phyloP scores from a whole-genome alignment of 2,888 invertebrate species.

The Crematogaster levior region DNA sequence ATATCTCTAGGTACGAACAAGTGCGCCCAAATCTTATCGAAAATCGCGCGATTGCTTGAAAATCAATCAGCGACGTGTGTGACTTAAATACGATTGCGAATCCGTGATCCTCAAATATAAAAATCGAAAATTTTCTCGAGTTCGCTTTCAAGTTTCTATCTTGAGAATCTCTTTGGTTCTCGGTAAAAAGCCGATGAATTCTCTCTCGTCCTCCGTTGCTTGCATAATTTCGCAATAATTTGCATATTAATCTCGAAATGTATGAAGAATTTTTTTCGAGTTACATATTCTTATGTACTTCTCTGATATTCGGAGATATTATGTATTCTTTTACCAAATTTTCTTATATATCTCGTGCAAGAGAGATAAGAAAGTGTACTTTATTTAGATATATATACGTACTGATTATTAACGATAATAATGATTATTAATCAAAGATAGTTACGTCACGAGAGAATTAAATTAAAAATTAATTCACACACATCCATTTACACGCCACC shows the following conservation, averaged over 20 bases:
- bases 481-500: slow-evolving; percentile 45
- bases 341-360: background rate
- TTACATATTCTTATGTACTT: slow-evolving; percentile 46
- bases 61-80: slow-evolving; percentile 71
- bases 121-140: slow-evolving; percentile 12
- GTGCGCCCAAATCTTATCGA: slow-evolving; percentile 69
- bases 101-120: background rate
- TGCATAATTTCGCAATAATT: slow-evolving; percentile 42
- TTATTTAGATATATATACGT: background rate
- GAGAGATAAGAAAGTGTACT: background rate
- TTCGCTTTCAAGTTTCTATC: background rate
- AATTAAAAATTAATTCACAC: slow-evolving; percentile 30
- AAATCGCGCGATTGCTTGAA: slow-evolving; percentile 71
- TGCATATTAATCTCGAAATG: slow-evolving; percentile 21
- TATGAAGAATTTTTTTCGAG: slow-evolving; percentile 41
- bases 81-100: background rate
- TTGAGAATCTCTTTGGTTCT: slow-evolving; percentile 13
- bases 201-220: background rate
- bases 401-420: slow-evolving; percentile 6
- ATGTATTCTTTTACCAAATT: background rate
- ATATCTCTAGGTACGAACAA: slow-evolving; percentile 77
- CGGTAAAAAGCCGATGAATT: slow-evolving; percentile 7
- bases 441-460: background rate
- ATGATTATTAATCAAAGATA: too few relatives aligned
- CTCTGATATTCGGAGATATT: background rate